Evolutionary conservation across 2,888 invertebrate species (phyloP).

Genomic region (Pterostichus madidus): DNA sequence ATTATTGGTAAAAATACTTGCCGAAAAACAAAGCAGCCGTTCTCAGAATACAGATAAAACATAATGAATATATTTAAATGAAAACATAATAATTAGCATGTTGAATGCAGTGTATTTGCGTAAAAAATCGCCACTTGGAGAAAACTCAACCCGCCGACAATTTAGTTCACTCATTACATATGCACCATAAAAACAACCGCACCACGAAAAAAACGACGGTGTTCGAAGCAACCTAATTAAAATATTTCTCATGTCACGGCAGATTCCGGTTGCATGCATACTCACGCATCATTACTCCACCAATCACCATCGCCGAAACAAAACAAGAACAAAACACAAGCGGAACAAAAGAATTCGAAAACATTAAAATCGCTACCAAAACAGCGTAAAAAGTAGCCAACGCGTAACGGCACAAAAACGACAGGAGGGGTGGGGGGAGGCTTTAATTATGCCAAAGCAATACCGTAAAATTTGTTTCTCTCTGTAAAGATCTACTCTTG

Average conservation of each 20-base stretch:
- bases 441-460: too few species aligned
- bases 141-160: neutral
- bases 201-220: neutral
- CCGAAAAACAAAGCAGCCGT: too few species aligned
- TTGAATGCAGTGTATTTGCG: too few species aligned
- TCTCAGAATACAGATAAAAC: too few species aligned
- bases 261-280: conserved; percentile 55
- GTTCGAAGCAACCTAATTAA: conserved; percentile 47
- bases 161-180: neutral
- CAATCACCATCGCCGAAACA: conserved; percentile 19
- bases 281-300: conserved; percentile 54
- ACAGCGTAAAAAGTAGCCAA: conserved; percentile 33
- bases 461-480: too few species aligned
- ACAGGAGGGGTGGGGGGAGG: neutral
- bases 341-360: conserved; percentile 53
- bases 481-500: neutral
- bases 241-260: conserved; percentile 64
- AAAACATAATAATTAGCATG: too few species aligned
- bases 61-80: too few species aligned
- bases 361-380: conserved; percentile 56
- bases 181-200: too few species aligned
- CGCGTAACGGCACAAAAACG: neutral
- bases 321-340: conserved; percentile 31
- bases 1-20: too few species aligned
- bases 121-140: too few species aligned